phyloP scores from a whole-genome alignment of 2,888 invertebrate species.

The Luffia ferchaultella region DNA sequence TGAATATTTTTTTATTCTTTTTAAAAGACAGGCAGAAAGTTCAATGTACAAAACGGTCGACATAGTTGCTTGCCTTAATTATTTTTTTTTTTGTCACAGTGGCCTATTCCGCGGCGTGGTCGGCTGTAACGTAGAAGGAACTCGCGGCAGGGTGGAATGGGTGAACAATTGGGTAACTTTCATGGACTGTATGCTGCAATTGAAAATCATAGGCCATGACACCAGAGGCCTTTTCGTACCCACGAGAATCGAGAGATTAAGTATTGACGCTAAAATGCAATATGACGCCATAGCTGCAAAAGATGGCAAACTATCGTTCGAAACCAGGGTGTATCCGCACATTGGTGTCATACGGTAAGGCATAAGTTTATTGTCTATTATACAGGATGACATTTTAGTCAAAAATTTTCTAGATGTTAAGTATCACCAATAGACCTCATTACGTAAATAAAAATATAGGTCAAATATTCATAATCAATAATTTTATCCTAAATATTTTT shows the following conservation, averaged over 20 bases:
- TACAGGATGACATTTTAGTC: too few species aligned
- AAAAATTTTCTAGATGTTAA: too few species aligned
- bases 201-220: constrained; percentile 75
- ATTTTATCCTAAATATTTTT: too few species aligned
- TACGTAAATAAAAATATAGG: too few species aligned
- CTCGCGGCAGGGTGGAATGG: constrained; percentile 70
- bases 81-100: constrained; percentile 22
- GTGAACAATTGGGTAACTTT: constrained; percentile 87
- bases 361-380: too few species aligned
- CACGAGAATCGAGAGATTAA: constrained; percentile 74
- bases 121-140: constrained; percentile 57
- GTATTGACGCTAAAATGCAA: constrained; percentile 73
- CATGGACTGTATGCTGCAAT: constrained; percentile 89
- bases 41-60: too few species aligned
- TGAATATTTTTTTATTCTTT: too few species aligned
- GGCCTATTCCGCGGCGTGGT: constrained; percentile 69
- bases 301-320: constrained; percentile 49
- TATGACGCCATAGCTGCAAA: constrained; percentile 53
- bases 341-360: constrained; percentile 56
- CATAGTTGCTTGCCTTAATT: too few species aligned
- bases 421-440: too few species aligned
- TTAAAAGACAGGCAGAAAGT: too few species aligned
- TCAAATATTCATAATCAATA: too few species aligned
- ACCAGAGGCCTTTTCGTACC: constrained; percentile 78
- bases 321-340: constrained; percentile 52